Conservation (phyloP, 2,797 vertebrate species). For the Gobionotothen gibberifrons region DNA sequence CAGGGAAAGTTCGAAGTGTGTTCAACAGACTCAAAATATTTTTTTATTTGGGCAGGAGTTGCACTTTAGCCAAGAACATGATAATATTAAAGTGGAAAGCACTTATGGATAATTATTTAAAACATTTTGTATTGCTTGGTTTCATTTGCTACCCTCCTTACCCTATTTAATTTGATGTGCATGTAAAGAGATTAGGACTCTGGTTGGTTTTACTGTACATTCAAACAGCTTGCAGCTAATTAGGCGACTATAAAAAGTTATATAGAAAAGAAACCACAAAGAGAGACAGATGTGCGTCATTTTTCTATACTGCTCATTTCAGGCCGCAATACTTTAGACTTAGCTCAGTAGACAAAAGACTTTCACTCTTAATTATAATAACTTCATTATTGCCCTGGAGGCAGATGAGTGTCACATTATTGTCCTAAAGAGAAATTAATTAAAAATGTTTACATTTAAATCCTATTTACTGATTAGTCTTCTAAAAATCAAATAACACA, state of each 20-base stretch:
- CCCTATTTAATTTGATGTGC: slow-evolving; percentile 16
- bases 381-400: slow-evolving; percentile 33
- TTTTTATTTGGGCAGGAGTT: slow-evolving; percentile 20
- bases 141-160: slow-evolving; percentile 19
- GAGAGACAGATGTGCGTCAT: slow-evolving; percentile 26
- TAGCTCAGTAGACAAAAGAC: slow-evolving; percentile 1
- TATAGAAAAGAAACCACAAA: slow-evolving; percentile 27
- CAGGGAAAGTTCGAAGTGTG: slow-evolving; percentile 37
- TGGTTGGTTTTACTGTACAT: slow-evolving; percentile 25
- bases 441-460: slow-evolving; percentile 14
- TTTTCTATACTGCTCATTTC: slow-evolving; percentile 14
- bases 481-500: not conserved
- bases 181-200: slow-evolving; percentile 18
- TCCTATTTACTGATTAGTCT: not conserved
- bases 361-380: slow-evolving; percentile 14
- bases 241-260: slow-evolving; percentile 30
- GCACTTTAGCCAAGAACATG: slow-evolving; percentile 7
- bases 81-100: not conserved
- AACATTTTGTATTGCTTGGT: slow-evolving; percentile 6
- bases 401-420: slow-evolving; percentile 22
- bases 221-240: slow-evolving; percentile 39
- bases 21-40: slow-evolving; percentile 31
- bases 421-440: slow-evolving; percentile 26
- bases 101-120: slow-evolving; percentile 6
- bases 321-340: not conserved